Base-by-base conservation (phyloP, 2,113 vertebrate species). In the Xiphorhynchus elegans region DNA sequence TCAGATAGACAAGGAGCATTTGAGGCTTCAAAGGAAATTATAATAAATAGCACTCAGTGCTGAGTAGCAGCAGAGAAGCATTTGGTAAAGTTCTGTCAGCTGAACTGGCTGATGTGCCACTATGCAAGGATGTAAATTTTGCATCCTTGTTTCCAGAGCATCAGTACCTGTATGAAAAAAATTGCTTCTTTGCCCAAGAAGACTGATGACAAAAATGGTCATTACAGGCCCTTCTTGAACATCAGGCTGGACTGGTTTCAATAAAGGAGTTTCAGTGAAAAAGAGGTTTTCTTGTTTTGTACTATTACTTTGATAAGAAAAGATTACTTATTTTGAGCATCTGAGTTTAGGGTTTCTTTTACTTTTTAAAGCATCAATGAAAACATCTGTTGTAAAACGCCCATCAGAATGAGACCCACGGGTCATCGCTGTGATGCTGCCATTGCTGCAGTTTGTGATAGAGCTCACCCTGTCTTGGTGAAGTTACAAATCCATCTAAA, bases 161-260 rank as follows among this genome's bases (percentile, higher is more conserved):
- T 92, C 87, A 82, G 94, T 79, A 94, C 87, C 69, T 62, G 60
- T 73, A 77, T 70, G 77, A 67, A 88, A 93, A 93, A 73, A 59
- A 46, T 44, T 70, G 46, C 70, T 90, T 47, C 87, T 74, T 29
- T 89, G 67, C 63, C 62, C 50, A 84, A 75, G 59, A 89, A 93
- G 75, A 82, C 66, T 91, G 83, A 66, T 33, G 89, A 74, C 67
- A 89, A 72, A 95, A 95, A 47, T 72, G 9, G 0, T 23, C 78
- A 88, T 96, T 95, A 91, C 6, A 87, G 52, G 29, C 53, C 31
- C 20, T 90, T 89, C 80, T 75, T 70, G 91, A 92, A 76, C 29
- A 39, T 81, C 63, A 92, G 46, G 49, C 69, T 92, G 90, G 81
- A 95, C 64, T 85, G 33, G 46, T 88, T 82, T 96, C 64, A 79